Evolutionary conservation across 2,113 vertebrate genomes (phyloP).

Genomic region (Brachypodius melanocephalos): DNA sequence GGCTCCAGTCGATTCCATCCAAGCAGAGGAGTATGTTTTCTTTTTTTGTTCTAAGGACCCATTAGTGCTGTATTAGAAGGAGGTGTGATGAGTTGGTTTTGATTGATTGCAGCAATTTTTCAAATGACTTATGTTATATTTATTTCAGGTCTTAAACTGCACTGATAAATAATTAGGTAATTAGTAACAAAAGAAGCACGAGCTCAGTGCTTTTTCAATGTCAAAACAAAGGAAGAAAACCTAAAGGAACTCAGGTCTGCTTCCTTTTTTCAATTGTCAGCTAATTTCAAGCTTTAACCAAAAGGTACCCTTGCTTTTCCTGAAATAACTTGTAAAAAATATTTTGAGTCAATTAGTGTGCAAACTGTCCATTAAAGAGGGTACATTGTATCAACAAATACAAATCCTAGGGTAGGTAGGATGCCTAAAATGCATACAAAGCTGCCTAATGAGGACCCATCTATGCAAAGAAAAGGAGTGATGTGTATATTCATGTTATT

Average conservation of each 20-base stretch:
- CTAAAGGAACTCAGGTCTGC: not conserved
- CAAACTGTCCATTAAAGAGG: not conserved
- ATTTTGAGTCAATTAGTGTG: not conserved
- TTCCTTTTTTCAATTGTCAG: not conserved
- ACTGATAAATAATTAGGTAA: constrained; percentile 55
- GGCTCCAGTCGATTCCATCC: constrained; percentile 96
- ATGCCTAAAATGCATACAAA: not conserved
- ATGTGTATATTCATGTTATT: not conserved
- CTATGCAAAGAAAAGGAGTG: not conserved
- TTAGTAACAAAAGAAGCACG: constrained; percentile 22
- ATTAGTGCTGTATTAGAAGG: not conserved
- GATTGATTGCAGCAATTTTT: constrained; percentile 20
- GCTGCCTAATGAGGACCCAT: not conserved
- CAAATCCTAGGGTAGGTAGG: not conserved
- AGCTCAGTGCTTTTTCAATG: constrained; percentile 30
- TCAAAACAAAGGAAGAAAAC: constrained; percentile 37
- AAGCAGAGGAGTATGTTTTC: constrained; percentile 93
- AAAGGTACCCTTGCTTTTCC: not conserved
- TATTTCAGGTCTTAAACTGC: constrained; percentile 21
- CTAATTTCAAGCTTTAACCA: not conserved
- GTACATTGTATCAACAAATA: not conserved
- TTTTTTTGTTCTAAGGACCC: constrained; percentile 21
- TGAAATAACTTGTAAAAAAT: constrained; percentile 18
- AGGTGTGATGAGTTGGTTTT: not conserved
- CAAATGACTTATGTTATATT: constrained; percentile 5